phyloP scores from a whole-genome alignment of 2,888 invertebrate genomes.

The Aphrophora alni region DNA sequence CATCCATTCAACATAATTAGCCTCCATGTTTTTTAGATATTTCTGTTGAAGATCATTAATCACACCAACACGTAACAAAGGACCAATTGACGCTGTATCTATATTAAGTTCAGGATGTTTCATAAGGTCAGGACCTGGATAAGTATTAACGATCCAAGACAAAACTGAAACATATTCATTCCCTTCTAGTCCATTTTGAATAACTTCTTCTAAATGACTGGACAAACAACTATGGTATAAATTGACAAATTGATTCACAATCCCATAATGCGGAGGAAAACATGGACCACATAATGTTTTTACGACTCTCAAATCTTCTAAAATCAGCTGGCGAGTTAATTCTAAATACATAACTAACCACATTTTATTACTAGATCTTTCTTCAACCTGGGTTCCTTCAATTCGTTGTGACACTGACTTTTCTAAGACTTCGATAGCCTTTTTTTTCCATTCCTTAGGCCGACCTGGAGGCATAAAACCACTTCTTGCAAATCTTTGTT shows the following conservation, averaged over 20 bases:
- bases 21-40: slow-evolving; percentile 80
- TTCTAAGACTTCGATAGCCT: slow-evolving; percentile 82
- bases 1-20: slow-evolving; percentile 95
- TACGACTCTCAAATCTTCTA: slow-evolving; percentile 90
- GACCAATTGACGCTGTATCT: slow-evolving; percentile 71
- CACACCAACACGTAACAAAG: slow-evolving; percentile 76
- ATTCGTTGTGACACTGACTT: slow-evolving; percentile 82
- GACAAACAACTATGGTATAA: slow-evolving; percentile 94
- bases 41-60: slow-evolving; percentile 80
- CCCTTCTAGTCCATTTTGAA: slow-evolving; percentile 88
- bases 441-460: slow-evolving; percentile 89
- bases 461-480: slow-evolving; percentile 78
- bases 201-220: slow-evolving; percentile 84
- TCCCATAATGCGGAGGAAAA: slow-evolving; percentile 95
- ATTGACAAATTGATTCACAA: slow-evolving; percentile 86
- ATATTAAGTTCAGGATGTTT: slow-evolving; percentile 84
- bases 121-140: slow-evolving; percentile 87
- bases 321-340: slow-evolving; percentile 80
- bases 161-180: slow-evolving; percentile 96
- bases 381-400: slow-evolving; percentile 95
- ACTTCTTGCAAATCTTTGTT: slow-evolving; percentile 59
- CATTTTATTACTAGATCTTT: slow-evolving; percentile 87
- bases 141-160: slow-evolving; percentile 92
- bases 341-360: slow-evolving; percentile 97
- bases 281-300: slow-evolving; percentile 90